Evolutionary conservation across 2,797 vertebrate species (phyloP).

Genomic region (Masticophis lateralis): DNA sequence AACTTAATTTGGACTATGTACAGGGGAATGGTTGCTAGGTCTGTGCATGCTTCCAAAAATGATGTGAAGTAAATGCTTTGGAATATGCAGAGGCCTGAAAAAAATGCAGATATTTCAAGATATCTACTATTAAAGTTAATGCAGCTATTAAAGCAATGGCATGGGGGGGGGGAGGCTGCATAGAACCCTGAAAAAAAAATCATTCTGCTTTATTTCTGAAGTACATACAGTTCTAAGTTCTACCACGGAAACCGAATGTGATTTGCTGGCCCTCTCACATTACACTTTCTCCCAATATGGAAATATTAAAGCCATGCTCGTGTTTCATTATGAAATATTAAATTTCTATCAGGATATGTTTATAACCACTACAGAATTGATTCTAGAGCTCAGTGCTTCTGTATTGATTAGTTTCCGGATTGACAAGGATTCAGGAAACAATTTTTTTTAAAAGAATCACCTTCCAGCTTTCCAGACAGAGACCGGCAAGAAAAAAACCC

Average conservation of each 20-base stretch:
- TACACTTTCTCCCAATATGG: background rate
- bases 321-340: background rate
- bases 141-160: background rate
- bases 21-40: background rate
- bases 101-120: background rate
- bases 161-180: background rate
- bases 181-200: background rate
- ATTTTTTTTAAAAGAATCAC: background rate
- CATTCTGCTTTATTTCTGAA: background rate
- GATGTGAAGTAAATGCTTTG: background rate
- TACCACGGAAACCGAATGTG: background rate
- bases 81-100: background rate
- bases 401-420: background rate
- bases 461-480: background rate
- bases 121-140: background rate
- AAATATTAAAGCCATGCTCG: accelerated
- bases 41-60: background rate
- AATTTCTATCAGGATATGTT: background rate
- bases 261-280: background rate
- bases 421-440: background rate
- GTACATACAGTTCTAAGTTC: background rate
- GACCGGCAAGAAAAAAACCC: background rate
- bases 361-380: background rate
- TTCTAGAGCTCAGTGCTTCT: background rate
- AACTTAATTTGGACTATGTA: background rate